These are phyloP conservation scores for Phalacrocorax pelagicus DNA, from an alignment of 2,113 vertebrate species.

Conservation along the genomic window DNA sequence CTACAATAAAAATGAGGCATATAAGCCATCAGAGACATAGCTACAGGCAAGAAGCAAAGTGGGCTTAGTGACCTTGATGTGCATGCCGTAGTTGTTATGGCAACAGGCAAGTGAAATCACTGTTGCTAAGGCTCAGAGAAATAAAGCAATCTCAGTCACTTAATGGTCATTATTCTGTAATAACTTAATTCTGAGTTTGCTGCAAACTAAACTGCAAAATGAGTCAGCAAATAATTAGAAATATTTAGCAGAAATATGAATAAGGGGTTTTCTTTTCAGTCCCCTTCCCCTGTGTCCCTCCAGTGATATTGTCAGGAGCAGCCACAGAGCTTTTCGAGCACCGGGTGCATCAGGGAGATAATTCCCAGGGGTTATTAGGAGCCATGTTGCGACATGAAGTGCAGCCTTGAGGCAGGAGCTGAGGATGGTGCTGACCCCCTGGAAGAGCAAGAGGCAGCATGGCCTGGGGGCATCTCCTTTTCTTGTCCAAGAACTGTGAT, in stretches of 20 bases:
- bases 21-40: constrained; percentile 61
- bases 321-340: background rate
- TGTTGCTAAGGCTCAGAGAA: constrained; percentile 78
- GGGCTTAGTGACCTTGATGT: constrained; percentile 84
- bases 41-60: constrained; percentile 68
- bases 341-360: background rate
- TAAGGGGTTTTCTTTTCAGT: background rate
- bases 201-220: constrained; percentile 20
- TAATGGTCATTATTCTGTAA: constrained; percentile 70
- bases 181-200: constrained; percentile 59
- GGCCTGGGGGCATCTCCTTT: background rate
- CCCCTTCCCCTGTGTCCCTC: background rate
- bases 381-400: rapidly evolving
- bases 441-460: background rate
- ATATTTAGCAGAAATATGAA: background rate
- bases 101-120: constrained; percentile 77
- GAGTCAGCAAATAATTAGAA: constrained; percentile 53
- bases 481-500: background rate
- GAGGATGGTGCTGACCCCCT: background rate
- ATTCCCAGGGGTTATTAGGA: background rate
- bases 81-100: constrained; percentile 83
- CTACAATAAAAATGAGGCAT: constrained; percentile 72
- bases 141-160: constrained; percentile 68
- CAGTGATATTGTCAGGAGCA: background rate
- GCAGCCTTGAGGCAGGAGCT: background rate